Base-by-base conservation (phyloP, 2,888 invertebrate species). In the Drosophila maculinotata region DNA sequence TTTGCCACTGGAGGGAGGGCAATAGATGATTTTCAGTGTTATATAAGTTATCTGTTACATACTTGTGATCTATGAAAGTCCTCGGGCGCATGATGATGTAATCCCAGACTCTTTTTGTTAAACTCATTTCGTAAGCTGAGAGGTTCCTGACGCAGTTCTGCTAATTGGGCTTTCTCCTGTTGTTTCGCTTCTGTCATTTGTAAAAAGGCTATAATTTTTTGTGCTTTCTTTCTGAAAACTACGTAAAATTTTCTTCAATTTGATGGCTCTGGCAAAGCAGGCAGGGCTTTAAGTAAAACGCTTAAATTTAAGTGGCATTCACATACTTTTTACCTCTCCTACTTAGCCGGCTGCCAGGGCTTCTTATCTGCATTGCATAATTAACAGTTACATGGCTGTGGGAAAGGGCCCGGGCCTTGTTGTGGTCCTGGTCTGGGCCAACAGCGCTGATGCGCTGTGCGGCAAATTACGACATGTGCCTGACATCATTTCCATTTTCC, bases 401-500 rank as follows among this genome's bases (percentile, higher is more conserved):
- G 47, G 57, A 25, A n/a, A 7, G 30, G 9, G 17, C 6, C n/a
- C 7, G 15, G 33, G 33, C 53, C 60, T 31, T 54, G 56, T 57
- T 75, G 53, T 15, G 64, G 65, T 53, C 15, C 42, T 45, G 36
- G 51, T 25, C 31, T 45, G 49, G 12, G 41, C 42, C 41, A 33
- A 2, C 51, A 44, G 33, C 57, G 20, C 51, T 36, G 33, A 47
- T 54, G 25, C 54, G 54, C 48, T 68, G 52, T 69, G 72, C 57
- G 66, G 56, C 64, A 80, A 76, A 80, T 83, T 80, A 80, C 81
- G 74, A 86, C 86, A 80, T 86, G 80, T 79, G 83, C 76, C 71
- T 71, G 78, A 64, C 78, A 69, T 72, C 62, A 67, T 72, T 71
- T 62, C 64, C 64, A 51, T 52, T 65, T 57, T 30, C 53, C 10